phyloP scores from a whole-genome alignment of 2,888 invertebrate genomes.

The Rhimphoctona megacephalus region DNA sequence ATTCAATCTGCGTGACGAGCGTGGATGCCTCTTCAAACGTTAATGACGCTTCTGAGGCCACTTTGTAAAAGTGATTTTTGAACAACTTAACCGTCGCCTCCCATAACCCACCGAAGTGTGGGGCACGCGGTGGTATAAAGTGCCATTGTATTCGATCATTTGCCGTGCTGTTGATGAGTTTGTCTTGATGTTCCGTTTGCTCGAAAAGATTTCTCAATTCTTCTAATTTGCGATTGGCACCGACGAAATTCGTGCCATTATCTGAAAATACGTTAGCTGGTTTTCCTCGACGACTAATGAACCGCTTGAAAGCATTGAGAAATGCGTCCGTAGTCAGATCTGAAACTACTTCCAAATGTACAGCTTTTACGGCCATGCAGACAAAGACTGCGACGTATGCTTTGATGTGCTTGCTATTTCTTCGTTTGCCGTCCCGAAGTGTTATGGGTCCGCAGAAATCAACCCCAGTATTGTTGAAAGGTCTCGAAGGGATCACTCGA shows the following conservation, averaged over 20 bases:
- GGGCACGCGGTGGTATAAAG: constrained; percentile 28
- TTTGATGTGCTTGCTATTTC: constrained; percentile 67
- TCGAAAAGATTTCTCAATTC: no score
- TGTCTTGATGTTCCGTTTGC: no score
- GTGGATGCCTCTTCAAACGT: constrained; percentile 32
- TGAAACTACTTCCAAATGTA: constrained; percentile 73
- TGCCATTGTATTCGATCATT: constrained; percentile 36
- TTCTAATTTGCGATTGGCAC: constrained; percentile 66
- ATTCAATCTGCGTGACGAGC: constrained; percentile 33
- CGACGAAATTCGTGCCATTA: constrained; percentile 73
- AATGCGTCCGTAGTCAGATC: constrained; percentile 71
- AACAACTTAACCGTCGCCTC: constrained; percentile 41
- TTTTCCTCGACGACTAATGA: constrained; percentile 70
- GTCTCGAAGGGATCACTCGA: constrained; percentile 69
- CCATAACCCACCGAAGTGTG: constrained; percentile 48
- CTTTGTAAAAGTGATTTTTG: constrained; percentile 20
- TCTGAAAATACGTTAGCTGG: constrained; percentile 70
- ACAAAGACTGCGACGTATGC: constrained; percentile 72
- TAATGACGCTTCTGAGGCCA: neutral
- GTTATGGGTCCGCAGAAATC: constrained; percentile 74
- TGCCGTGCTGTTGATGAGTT: constrained; percentile 3
- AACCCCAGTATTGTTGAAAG: constrained; percentile 75
- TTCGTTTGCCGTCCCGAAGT: constrained; percentile 64
- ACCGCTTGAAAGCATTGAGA: constrained; percentile 69
- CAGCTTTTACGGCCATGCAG: constrained; percentile 74